A percentile compares a stretch with the other conserved stretches of the same genome.
phyloP scores from a whole-genome alignment of 2,113 vertebrate species.

The Gobius niger region DNA sequence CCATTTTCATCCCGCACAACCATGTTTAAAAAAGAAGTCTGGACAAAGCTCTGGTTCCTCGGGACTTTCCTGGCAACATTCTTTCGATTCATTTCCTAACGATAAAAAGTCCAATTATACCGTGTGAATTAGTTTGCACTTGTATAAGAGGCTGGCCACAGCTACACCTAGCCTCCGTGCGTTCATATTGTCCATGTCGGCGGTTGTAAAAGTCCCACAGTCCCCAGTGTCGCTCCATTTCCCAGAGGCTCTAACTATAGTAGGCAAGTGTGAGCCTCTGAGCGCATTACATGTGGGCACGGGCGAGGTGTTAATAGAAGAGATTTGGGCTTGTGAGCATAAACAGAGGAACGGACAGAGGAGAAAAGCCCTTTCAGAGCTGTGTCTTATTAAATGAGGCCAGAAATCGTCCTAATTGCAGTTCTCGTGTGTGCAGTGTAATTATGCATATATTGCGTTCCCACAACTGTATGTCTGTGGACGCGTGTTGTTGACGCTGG shows the following conservation, averaged over 20 bases:
- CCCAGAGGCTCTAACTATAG: conserved; percentile 7
- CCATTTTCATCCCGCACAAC: neutral
- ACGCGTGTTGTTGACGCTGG: conserved; percentile 1
- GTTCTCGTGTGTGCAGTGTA: neutral
- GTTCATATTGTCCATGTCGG: neutral
- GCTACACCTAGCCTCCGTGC: neutral
- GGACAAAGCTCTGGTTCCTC: neutral
- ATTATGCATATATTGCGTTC: conserved; percentile 19
- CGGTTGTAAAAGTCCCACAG: neutral
- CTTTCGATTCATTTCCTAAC: neutral
- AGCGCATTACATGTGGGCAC: neutral
- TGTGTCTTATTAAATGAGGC: conserved; percentile 6
- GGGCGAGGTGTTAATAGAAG: conserved; percentile 3
- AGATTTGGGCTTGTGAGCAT: neutral
- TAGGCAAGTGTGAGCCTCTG: neutral
- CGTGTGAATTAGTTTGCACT: neutral
- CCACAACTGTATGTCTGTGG: conserved; percentile 44
- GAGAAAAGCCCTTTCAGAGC: neutral
- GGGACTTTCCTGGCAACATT: conserved; percentile 7
- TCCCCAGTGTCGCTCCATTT: neutral
- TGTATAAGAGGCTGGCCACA: neutral
- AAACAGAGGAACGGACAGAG: neutral
- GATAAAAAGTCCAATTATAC: conserved; percentile 4
- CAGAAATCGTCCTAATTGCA: conserved; percentile 12
- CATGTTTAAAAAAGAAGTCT: neutral